These are phyloP conservation scores for Boulengeromyrus knoepffleri DNA, from an alignment of 2,113 vertebrate species.

Conservation along the genomic window DNA sequence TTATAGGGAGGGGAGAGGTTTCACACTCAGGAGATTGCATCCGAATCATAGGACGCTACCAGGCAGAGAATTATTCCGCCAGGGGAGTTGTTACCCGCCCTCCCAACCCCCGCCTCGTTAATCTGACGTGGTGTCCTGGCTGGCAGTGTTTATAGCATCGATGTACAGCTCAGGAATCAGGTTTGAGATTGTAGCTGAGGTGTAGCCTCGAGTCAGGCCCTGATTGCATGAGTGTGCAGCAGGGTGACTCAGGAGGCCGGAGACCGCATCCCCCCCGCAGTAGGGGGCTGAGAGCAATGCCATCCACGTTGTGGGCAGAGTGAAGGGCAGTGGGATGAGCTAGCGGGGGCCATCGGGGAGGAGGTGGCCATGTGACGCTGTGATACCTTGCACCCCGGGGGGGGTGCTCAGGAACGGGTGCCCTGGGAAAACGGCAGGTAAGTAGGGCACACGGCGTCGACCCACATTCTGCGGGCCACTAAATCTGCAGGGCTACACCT, in stretches of 20 bases:
- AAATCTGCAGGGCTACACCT: not conserved
- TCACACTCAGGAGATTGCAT: not conserved
- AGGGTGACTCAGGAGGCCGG: not conserved
- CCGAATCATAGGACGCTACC: not conserved
- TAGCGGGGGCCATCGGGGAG: not conserved
- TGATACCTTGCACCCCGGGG: not conserved
- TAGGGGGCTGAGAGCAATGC: not conserved
- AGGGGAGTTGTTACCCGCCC: not conserved
- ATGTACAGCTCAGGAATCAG: not conserved
- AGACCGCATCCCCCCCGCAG: not conserved
- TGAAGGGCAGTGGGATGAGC: not conserved
- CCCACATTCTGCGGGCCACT: not conserved
- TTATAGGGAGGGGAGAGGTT: not conserved
- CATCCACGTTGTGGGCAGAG: not conserved
- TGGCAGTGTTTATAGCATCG: not conserved
- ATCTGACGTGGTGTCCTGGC: not conserved
- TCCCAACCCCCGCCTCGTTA: not conserved
- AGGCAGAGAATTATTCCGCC: not conserved
- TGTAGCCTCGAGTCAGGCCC: not conserved
- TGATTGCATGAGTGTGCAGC: not conserved
- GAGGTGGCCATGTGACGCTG: not conserved
- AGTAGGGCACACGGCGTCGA: not conserved
- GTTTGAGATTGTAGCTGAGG: not conserved
- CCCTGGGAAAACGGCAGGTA: not conserved
- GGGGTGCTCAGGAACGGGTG: not conserved